Evolutionary conservation across 2,888 invertebrate species (phyloP), one percentile per base, ranked within the genome.

Genomic region (Laothoe populi): DNA sequence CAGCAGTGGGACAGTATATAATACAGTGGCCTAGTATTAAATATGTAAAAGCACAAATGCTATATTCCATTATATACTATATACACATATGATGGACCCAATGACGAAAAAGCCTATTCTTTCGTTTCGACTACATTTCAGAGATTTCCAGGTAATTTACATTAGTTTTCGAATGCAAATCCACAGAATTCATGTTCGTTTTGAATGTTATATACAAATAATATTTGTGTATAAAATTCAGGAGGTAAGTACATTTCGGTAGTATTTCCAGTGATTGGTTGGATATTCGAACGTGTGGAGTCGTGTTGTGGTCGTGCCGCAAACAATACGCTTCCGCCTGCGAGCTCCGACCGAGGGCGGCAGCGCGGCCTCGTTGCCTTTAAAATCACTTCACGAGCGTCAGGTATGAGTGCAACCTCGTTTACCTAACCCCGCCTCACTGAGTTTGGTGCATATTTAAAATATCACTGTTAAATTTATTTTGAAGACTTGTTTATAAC

Each of bases 261-360:
- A 53, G 64, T 63, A 66, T 69, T 66, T 63, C 61, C 61, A 68
- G 66, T 66, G 66, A 49, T 67, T 72, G 78, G 77, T 76, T 75
- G 73, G 74, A 72, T 67, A 64, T 53, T 53, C 53, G 67, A 58
- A 61, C 40, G 64, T 64, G 67, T 62, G 64, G 63, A 62, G 46
- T 19, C 35, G 62, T 57, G 35, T 46, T 31, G 46, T 58, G 62
- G 62, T 38, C 57, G 62, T 40, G 64, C 59, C 49, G 63, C 68
- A 66, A 66, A 78, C 77, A 89, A 88, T 87, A 77, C 74, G 81
- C 81, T 85, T 87, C 88, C 88, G 86, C 76, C 71, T 71, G 68
- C 77, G 82, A 68, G 81, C 79, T 77, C 82, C 79, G 73, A 69
- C 66, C 64, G 70, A 26, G 19, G 35, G 21, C 11, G 35, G 53